Conservation (phyloP, 1,140 invertebrate genomes). For the Diachasma alloeum region DNA sequence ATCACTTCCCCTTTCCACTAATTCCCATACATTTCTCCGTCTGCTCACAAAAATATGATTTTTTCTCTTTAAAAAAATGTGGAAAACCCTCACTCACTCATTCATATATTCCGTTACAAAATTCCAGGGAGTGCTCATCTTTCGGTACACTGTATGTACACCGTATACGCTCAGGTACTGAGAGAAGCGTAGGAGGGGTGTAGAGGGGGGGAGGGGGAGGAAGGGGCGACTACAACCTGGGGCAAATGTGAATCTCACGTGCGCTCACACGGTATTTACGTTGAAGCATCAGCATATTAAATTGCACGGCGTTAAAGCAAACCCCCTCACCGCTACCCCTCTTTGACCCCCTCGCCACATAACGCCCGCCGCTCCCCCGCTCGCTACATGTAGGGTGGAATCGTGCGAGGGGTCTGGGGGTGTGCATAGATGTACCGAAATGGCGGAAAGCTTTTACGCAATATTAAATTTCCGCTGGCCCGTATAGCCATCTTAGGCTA, state of each 20-base stretch:
- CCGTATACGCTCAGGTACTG: neutral
- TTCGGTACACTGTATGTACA: neutral
- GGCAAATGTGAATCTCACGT: slow-evolving; percentile 15
- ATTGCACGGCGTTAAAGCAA: slow-evolving; percentile 29
- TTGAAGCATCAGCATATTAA: slow-evolving; percentile 29
- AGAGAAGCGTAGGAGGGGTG: neutral
- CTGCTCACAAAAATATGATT: neutral
- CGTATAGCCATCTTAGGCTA: neutral
- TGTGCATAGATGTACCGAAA: neutral
- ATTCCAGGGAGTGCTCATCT: neutral
- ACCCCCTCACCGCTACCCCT: slow-evolving; percentile 2
- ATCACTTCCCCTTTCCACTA: neutral
- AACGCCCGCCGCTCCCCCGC: neutral
- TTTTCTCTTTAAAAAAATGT: neutral
- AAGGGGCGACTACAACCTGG: neutral
- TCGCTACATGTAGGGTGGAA: neutral
- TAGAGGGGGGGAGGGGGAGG: neutral
- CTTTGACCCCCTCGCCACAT: slow-evolving; percentile 1
- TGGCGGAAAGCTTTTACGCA: slow-evolving; percentile 26
- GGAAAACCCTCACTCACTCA: neutral
- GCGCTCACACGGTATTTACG: slow-evolving; percentile 25
- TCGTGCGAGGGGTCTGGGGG: neutral
- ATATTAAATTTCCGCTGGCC: slow-evolving; percentile 24
- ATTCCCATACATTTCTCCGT: too few relatives aligned
- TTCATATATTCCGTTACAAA: neutral